Base-by-base conservation (phyloP, 1,140 invertebrate species). In the Cecropterus lyciades region DNA sequence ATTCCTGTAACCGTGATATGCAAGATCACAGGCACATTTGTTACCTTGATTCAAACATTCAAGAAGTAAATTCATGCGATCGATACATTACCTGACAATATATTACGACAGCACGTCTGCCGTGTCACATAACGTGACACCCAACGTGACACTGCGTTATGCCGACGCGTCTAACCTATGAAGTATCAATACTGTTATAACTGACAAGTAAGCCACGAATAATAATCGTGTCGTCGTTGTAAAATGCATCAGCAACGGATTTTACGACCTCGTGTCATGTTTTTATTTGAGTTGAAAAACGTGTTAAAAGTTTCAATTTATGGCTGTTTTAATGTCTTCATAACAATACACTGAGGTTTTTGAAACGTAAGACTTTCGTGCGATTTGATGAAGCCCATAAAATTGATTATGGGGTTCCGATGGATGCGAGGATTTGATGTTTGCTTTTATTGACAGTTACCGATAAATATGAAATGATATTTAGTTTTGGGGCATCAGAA, bases 301-400 rank as follows among this genome's bases (percentile, higher is more conserved):
- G 30, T 16, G 51, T 55, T 55, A 55, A 55, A 55, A 55, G 51
- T 55, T 55, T 40, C 30, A 15, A 55, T 55, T 55, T 55, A 55
- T 55, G 33, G 10, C 13, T 30, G 33, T 55, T 55, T 55, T 55
- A 52, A 37, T 52, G 49, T 52, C 27, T 52, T 52, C 20, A 24
- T 52, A 52, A 52, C 27, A 52, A 52, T 52, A 27, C 49, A 13
- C 49, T 30, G 27, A 30, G 27, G 27, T 52, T 13, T 37, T 52
- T 20, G 24, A n/a, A 14, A n/a, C 20, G 49, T n/a, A n/a, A n/a
- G n/a, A n/a, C n/a, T n/a, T n/a, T n/a, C n/a, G n/a, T n/a, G n/a
- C n/a, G n/a, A n/a, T n/a, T n/a, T n/a, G 37, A 11, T 40, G 37
- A n/a, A n/a, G 27, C 27, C 27, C 27, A 30, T 30, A 7, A 30